These are phyloP conservation scores for Pogonocherus hispidulus DNA, from an alignment of 2,888 invertebrate species.

Conservation along the genomic window DNA sequence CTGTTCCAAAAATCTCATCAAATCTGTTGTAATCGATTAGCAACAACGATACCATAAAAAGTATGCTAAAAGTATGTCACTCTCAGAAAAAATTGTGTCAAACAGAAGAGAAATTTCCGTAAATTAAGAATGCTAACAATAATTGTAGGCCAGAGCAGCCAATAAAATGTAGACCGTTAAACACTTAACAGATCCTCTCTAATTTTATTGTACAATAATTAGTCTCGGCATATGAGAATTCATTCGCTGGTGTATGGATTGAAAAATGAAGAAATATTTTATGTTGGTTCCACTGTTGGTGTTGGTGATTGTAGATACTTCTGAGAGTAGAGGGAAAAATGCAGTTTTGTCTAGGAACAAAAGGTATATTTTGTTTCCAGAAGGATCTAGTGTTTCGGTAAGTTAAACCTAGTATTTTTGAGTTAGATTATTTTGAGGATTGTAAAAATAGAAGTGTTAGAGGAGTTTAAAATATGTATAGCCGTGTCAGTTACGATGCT, in stretches of 20 bases:
- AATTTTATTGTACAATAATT: conserved; percentile 14
- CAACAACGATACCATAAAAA: too few species aligned
- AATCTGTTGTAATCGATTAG: too few species aligned
- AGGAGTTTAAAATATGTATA: too few species aligned
- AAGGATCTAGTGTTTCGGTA: conserved; percentile 25
- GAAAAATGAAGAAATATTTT: conserved; percentile 19
- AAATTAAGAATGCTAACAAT: conserved; percentile 20
- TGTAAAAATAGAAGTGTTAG: too few species aligned
- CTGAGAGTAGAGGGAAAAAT: background rate
- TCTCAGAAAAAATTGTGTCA: background rate
- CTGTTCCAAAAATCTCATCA: too few species aligned
- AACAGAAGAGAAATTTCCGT: background rate
- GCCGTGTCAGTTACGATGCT: too few species aligned
- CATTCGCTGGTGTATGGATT: background rate
- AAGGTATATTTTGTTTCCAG: conserved; percentile 41
- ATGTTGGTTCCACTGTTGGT: background rate
- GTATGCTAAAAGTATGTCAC: background rate
- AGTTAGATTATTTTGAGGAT: background rate
- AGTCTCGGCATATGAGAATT: background rate
- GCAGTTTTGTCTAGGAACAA: conserved; percentile 28
- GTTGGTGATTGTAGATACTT: background rate
- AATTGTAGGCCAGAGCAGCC: background rate
- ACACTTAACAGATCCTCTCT: conserved; percentile 10
- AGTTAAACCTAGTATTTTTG: conserved; percentile 5
- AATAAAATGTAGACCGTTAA: conserved; percentile 26